Conservation (phyloP, 2,888 invertebrate genomes). For the Drosophila affinis region DNA sequence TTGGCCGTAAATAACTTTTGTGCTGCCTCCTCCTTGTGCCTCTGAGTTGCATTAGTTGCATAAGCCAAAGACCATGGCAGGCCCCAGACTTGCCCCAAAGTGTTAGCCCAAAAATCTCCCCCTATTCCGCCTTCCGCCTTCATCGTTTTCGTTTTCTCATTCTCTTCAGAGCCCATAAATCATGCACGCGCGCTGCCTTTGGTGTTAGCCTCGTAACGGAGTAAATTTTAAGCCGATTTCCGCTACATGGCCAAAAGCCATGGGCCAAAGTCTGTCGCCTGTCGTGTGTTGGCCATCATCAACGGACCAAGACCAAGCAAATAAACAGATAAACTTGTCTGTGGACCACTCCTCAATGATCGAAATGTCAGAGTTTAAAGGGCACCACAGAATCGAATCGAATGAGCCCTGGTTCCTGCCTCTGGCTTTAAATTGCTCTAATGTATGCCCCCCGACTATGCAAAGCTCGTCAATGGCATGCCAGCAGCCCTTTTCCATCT, state of each 20-base stretch:
- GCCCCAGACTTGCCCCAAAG: conserved; percentile 32
- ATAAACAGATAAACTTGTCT: conserved; percentile 33
- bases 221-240: conserved; percentile 68
- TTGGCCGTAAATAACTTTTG: conserved; percentile 70
- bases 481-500: neutral
- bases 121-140: neutral
- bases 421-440: no score
- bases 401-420: no score
- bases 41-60: conserved; percentile 69
- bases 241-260: conserved; percentile 40
- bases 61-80: conserved; percentile 44
- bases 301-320: conserved; percentile 37
- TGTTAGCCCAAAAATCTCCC: conserved; percentile 29
- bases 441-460: neutral
- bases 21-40: conserved; percentile 29
- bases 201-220: conserved; percentile 28
- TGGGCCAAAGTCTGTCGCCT: conserved; percentile 17
- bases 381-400: no score
- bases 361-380: conserved; percentile 37
- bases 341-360: conserved; percentile 7
- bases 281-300: conserved; percentile 57
- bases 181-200: conserved; percentile 52
- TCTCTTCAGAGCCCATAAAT: conserved; percentile 55
- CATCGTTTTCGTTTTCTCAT: conserved; percentile 1
- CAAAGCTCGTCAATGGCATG: neutral